Evolutionary conservation across 2,113 vertebrate species (phyloP), one percentile per base, ranked within the genome.

Genomic region (Morone saxatilis): DNA sequence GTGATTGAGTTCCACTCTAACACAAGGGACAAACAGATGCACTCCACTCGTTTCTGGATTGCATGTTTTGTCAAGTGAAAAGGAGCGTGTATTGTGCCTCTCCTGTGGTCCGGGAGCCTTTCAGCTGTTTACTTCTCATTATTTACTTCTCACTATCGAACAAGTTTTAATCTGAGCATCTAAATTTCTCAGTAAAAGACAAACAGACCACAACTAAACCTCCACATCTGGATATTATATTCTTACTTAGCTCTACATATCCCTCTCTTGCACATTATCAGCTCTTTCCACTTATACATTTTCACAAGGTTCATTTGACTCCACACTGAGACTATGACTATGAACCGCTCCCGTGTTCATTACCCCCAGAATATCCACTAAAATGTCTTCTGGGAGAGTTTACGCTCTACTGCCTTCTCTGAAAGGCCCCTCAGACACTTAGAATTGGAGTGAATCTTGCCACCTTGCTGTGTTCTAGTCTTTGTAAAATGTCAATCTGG

Each of bases 1-100:
- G 76, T 87, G 71, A 88, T 59, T 87, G 68, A 77, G 54, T 79
- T 78, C 45, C 77, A 45, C 53, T 80, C 25, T 53, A 43, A 70
- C 85, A 78, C 80, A 67, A 69, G 85, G 82, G 86, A 88, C 47
- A 76, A 71, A 56, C 60, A 79, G 76, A 86, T 85, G 40, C 75
- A 79, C 85, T 78, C 73, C 73, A 87, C 62, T 91, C 67, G 71
- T 78, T 88, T 80, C 66, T 43, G 79, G 83, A 91, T 90, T 90
- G 79, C 54, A 83, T 50, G 45, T 78, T 63, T 87, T 86, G 77
- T 78, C 20, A 81, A 84, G 70, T 78, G 72, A 81, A 89, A 71
- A 76, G 76, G 59, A 84, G 78, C 36, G 4, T 54, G 63, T 76
- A 57, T 59, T 68, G 50, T 51, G 57, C 71, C 43, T 83, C 75